A percentile compares a stretch with the other conserved stretches of the same genome.
These are phyloP conservation scores for Chymomyza procnemis DNA, from an alignment of 2,888 invertebrate species.

Conservation along the genomic window DNA sequence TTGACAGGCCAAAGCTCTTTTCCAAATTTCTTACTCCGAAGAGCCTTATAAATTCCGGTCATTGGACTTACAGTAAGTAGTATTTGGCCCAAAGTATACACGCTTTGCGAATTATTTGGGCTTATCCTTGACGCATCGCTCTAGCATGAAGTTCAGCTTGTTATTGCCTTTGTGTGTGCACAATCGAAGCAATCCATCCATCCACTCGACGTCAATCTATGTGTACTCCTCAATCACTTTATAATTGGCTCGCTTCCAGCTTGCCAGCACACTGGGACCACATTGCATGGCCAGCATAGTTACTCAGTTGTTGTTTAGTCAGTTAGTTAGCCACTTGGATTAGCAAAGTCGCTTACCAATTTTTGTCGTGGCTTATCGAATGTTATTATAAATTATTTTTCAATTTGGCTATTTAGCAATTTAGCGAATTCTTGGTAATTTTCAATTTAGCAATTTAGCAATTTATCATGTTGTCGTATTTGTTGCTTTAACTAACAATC, in stretches of 20 bases:
- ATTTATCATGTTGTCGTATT: neutral
- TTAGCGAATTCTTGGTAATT: too few species aligned
- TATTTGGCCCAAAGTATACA: neutral
- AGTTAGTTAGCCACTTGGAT: neutral
- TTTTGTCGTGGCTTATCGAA: neutral
- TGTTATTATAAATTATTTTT: neutral
- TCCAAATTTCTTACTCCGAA: neutral
- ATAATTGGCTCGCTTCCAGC: neutral
- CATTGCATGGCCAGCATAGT: neutral
- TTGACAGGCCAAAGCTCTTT: neutral
- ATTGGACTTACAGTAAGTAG: neutral
- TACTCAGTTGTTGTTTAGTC: neutral
- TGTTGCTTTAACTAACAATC: conserved; percentile 40
- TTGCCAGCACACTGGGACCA: neutral
- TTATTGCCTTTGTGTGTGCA: neutral
- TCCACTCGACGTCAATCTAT: neutral
- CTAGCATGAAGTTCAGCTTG: neutral
- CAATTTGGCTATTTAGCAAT: neutral
- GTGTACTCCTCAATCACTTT: neutral
- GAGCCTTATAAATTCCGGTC: neutral
- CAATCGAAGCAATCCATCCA: neutral
- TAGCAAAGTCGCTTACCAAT: neutral
- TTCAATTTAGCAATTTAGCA: neutral
- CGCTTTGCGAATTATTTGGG: neutral
- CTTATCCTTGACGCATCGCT: neutral